Percentiles rank a stretch among this genome's conserved stretches.
Conservation (phyloP, 2,113 vertebrate genomes). For the Leptocoma aspasia region DNA sequence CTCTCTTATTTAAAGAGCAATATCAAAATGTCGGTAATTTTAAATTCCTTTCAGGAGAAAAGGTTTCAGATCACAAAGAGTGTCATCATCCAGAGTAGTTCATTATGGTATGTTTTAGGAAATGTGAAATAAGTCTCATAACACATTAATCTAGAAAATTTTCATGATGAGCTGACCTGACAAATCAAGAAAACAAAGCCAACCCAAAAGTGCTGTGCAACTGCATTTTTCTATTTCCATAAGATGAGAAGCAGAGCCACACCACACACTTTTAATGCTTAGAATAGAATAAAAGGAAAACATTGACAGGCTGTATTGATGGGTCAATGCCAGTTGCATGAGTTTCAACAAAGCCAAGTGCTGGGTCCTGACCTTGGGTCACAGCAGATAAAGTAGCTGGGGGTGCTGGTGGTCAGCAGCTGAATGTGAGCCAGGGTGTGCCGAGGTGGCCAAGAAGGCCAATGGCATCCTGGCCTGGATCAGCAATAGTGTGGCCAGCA, state of each 20-base stretch:
- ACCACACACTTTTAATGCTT: neutral
- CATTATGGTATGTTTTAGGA: neutral
- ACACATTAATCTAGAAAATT: neutral
- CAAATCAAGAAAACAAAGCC: neutral
- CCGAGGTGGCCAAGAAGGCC: neutral
- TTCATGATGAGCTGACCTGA: neutral
- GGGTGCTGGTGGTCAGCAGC: accelerated
- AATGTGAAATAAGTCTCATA: neutral
- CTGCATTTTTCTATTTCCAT: neutral
- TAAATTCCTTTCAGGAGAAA: neutral
- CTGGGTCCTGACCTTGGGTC: neutral
- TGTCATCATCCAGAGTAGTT: neutral
- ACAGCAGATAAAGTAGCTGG: neutral
- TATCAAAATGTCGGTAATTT: neutral
- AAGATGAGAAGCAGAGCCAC: neutral
- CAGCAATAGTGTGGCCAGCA: neutral
- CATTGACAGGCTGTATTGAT: neutral
- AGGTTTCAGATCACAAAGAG: neutral
- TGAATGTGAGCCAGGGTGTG: neutral
- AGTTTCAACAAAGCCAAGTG: neutral
- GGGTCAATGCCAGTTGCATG: neutral
- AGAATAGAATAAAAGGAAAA: neutral
- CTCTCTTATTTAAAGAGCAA: neutral
- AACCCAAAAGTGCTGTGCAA: neutral
- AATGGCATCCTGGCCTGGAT: neutral